These are phyloP conservation scores for Mesorhabditis spiculigera DNA, from an alignment of 2,888 invertebrate genomes.

Conservation along the genomic window DNA sequence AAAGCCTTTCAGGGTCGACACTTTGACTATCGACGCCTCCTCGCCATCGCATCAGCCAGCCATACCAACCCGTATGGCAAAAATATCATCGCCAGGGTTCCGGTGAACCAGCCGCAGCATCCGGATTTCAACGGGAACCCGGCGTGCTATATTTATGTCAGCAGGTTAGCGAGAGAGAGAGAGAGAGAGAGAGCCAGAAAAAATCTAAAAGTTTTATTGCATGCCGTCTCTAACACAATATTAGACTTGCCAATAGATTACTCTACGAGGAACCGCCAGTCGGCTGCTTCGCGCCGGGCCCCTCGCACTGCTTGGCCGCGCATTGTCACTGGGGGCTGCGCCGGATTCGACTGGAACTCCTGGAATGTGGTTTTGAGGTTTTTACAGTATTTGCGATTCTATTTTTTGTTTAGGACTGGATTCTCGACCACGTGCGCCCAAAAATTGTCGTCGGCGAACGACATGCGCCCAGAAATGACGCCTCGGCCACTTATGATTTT, in stretches of 20 bases:
- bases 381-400: neutral
- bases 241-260: neutral
- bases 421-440: neutral
- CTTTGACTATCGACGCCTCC: too few relatives aligned
- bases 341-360: neutral
- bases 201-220: too few relatives aligned
- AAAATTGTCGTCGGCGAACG: neutral
- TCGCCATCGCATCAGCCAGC: too few relatives aligned
- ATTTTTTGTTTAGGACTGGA: neutral
- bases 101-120: too few relatives aligned
- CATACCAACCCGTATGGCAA: neutral
- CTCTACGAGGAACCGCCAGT: constrained; percentile 5
- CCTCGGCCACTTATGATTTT: neutral
- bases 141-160: too few relatives aligned
- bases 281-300: neutral
- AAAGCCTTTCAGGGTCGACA: too few relatives aligned
- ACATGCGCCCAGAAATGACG: neutral
- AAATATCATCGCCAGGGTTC: neutral
- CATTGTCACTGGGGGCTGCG: neutral
- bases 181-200: too few relatives aligned
- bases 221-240: too few relatives aligned
- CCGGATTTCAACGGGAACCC: too few relatives aligned
- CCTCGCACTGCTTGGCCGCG: neutral
- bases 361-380: neutral
- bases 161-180: too few relatives aligned